Evolutionary conservation across 2,888 invertebrate genomes (phyloP), one percentile per base, ranked within the genome.

Genomic region (Ochlodes sylvanus): DNA sequence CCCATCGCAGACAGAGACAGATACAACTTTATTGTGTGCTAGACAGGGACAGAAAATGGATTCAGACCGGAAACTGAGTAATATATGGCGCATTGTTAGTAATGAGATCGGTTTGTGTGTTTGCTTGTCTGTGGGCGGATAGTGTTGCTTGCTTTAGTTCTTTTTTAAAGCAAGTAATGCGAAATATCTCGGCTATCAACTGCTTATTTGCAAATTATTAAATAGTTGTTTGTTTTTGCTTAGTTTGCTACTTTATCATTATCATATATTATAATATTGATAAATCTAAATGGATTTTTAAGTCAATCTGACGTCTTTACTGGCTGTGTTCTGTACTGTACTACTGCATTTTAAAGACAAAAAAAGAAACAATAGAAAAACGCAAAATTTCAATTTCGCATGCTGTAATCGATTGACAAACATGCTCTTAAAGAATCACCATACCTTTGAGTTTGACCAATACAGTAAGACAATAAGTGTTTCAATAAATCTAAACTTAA

Each of bases 81-180:
- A 92, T 91, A 90, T 92, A 92, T 92, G 91, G 89, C 77, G 88
- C 89, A 92, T 92, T 92, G 92, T 92, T 92, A 86, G 89, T 92
- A 92, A 92, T 88, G 92, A 92, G 92, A 87, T 88, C 88, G 84
- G 89, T 85, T 88, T 88, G 88, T 88, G 75, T 80, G 84, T 83
- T 80, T 81, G 82, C 79, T 72, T 78, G 87, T 81, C 83, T 75
- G 88, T 87, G 85, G 88, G 88, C 81, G 87, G 75, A 65, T 69
- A 71, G 72, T 71, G 72, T 69, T 70, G 71, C 62, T 64, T 64
- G 65, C 57, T 67, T 69, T 71, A 52, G 32, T 64, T 73, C 69
- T 71, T 74, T 73, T 73, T 74, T 69, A 70, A 65, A 69, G 65
- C 67, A 67, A 69, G 67, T 70, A 72, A 70, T 68, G 64, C 68